Evolutionary conservation across 2,888 invertebrate species (phyloP).

Genomic region (Gortyna flavago): DNA sequence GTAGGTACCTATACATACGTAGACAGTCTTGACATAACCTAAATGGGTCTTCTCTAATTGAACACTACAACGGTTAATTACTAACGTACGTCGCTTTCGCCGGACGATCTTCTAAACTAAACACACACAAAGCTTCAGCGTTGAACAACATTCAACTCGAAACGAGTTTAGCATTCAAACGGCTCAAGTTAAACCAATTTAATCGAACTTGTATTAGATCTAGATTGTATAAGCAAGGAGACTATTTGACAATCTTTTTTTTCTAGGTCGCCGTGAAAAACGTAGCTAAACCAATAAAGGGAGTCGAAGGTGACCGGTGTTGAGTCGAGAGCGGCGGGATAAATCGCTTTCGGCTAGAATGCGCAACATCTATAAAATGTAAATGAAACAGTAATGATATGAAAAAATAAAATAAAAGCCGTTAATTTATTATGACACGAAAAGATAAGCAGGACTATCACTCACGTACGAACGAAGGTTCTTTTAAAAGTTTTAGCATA

Average conservation of each 20-base stretch:
- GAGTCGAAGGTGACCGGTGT: slow-evolving; percentile 44
- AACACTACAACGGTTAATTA: slow-evolving; percentile 76
- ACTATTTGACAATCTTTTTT: slow-evolving; percentile 42
- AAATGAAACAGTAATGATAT: slow-evolving; percentile 23
- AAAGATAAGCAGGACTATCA: neutral
- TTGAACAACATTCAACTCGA: slow-evolving; percentile 76
- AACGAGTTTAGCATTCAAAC: slow-evolving; percentile 77
- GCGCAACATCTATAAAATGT: slow-evolving; percentile 22
- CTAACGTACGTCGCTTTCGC: slow-evolving; percentile 70
- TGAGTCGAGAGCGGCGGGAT: slow-evolving; percentile 19
- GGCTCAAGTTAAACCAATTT: slow-evolving; percentile 76
- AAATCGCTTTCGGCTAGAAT: slow-evolving; percentile 29
- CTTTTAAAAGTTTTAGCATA: slow-evolving; percentile 18
- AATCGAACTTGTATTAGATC: slow-evolving; percentile 72
- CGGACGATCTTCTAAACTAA: slow-evolving; percentile 76
- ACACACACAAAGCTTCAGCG: slow-evolving; percentile 76
- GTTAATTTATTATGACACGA: slow-evolving; percentile 5
- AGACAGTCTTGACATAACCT: slow-evolving; percentile 53
- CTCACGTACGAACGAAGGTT: neutral
- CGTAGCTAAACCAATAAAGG: slow-evolving; percentile 29
- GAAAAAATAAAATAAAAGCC: slow-evolving; percentile 9
- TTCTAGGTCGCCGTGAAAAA: slow-evolving; percentile 38
- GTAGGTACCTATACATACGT: neutral
- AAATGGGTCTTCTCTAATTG: slow-evolving; percentile 72
- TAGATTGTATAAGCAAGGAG: slow-evolving; percentile 68